These are phyloP conservation scores for Bhutanitis thaidina DNA, from an alignment of 2,888 invertebrate genomes.

Conservation along the genomic window DNA sequence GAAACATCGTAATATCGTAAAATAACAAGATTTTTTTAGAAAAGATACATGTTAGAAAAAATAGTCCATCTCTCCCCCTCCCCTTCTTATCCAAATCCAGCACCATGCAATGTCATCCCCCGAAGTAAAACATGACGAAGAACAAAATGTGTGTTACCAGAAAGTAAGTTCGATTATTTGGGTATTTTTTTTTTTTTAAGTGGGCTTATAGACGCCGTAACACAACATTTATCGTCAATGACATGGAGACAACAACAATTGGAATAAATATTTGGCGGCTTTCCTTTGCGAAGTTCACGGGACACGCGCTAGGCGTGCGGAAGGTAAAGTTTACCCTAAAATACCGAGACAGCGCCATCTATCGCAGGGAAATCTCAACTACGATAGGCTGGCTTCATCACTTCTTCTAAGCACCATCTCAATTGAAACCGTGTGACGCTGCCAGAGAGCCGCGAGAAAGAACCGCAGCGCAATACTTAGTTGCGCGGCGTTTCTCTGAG, in stretches of 20 bases:
- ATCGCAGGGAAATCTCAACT: too few species aligned
- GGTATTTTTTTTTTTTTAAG: constrained; percentile 1
- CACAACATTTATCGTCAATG: not conserved
- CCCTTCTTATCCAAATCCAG: too few species aligned
- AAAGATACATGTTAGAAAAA: not conserved
- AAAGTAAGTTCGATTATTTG: not conserved
- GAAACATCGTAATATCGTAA: not conserved
- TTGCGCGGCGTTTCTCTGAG: not conserved
- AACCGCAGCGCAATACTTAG: not conserved
- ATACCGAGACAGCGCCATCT: too few species aligned
- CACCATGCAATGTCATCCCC: not conserved
- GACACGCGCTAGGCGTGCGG: too few species aligned
- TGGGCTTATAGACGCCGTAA: not conserved
- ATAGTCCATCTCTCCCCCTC: not conserved
- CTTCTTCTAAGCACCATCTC: too few species aligned
- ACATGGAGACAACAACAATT: not conserved
- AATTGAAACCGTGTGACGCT: not conserved
- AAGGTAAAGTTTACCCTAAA: too few species aligned
- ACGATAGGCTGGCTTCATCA: too few species aligned
- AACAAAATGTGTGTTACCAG: not conserved
- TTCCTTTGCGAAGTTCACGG: not conserved
- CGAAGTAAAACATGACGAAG: not conserved
- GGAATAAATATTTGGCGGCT: not conserved
- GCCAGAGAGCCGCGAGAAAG: constrained; percentile 1
- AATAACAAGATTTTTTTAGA: not conserved